Conservation (phyloP, 2,797 vertebrate genomes). For the Diglossa cyanea region DNA sequence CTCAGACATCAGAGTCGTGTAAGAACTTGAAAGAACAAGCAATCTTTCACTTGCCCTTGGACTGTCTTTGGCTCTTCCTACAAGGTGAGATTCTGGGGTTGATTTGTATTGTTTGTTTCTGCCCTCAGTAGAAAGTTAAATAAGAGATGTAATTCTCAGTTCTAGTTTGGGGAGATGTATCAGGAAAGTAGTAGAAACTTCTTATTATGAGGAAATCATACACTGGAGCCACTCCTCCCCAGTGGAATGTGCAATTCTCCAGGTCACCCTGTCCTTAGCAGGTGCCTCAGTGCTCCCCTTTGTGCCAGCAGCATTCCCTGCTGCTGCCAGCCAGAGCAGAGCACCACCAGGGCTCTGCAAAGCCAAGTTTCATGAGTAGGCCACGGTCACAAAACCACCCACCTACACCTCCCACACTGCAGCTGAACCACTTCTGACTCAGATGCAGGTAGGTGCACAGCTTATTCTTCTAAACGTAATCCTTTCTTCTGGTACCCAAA, state of each 20-base stretch:
- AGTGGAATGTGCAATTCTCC: neutral
- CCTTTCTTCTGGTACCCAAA: neutral
- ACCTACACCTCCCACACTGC: neutral
- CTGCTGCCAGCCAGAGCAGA: neutral
- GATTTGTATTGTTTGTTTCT: conserved; percentile 4
- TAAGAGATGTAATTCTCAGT: neutral
- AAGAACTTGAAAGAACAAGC: conserved; percentile 14
- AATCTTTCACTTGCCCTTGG: conserved; percentile 39
- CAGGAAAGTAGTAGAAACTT: neutral
- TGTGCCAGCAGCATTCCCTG: neutral
- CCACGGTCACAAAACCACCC: neutral
- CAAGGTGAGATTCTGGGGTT: neutral
- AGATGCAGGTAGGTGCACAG: neutral
- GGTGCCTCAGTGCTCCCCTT: neutral
- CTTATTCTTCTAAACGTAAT: neutral
- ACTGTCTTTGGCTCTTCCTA: conserved; percentile 13
- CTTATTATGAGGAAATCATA: neutral
- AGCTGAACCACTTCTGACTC: neutral
- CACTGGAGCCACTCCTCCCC: neutral
- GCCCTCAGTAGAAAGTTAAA: neutral
- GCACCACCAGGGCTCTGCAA: neutral
- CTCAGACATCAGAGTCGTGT: conserved; percentile 34
- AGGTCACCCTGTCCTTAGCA: neutral
- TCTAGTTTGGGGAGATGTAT: neutral
- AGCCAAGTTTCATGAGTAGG: neutral